These are phyloP conservation scores for Oedothorax gibbosus DNA, from an alignment of 1,140 invertebrate genomes.

Conservation along the genomic window DNA sequence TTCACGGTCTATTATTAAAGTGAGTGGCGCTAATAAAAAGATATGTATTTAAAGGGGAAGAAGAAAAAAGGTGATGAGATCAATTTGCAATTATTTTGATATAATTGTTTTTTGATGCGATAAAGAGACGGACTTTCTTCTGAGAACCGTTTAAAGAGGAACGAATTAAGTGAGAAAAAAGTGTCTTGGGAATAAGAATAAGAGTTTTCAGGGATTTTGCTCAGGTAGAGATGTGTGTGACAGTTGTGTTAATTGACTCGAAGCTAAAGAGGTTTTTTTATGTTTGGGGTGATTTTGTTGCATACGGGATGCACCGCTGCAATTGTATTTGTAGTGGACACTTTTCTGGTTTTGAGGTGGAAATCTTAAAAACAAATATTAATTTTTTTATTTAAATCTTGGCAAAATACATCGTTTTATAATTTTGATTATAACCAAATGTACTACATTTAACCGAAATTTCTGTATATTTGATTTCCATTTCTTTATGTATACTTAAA, in stretches of 20 bases:
- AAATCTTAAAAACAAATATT: too few relatives aligned
- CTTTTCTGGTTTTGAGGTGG: too few relatives aligned
- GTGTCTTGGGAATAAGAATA: not conserved
- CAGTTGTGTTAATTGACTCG: conserved; percentile 20
- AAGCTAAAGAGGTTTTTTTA: not conserved
- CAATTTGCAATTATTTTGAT: conserved; percentile 48
- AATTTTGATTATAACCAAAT: too few relatives aligned
- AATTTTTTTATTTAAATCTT: too few relatives aligned
- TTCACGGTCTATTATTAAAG: conserved; percentile 42
- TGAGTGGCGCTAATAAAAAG: conserved; percentile 35
- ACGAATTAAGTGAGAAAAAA: conserved; percentile 2
- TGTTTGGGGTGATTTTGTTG: not conserved
- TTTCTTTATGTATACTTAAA: too few relatives aligned
- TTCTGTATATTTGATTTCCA: too few relatives aligned
- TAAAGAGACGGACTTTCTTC: conserved; percentile 7
- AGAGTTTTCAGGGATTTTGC: conserved; percentile 15
- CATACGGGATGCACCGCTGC: too few relatives aligned
- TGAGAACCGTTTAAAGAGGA: conserved; percentile 3
- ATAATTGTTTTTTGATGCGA: conserved; percentile 32
- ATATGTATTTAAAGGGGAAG: conserved; percentile 33
- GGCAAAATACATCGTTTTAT: too few relatives aligned
- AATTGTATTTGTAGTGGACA: too few relatives aligned
- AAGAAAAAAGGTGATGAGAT: conserved; percentile 28
- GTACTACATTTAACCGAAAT: too few relatives aligned
- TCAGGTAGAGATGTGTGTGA: conserved; percentile 28